Base-by-base conservation (phyloP, 2,888 invertebrate species). In the Eueremaeus valkanovi region DNA sequence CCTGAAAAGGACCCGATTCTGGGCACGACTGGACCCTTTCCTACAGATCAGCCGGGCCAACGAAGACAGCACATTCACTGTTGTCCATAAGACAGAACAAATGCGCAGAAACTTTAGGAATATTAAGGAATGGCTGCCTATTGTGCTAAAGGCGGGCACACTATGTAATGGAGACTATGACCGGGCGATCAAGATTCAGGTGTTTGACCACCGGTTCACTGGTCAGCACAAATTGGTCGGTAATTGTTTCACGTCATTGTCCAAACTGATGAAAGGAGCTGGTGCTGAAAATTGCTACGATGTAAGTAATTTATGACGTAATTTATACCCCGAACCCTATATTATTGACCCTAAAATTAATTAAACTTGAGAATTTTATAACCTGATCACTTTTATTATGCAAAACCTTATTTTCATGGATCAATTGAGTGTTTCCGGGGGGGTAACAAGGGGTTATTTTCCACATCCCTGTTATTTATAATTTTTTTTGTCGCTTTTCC, bases 51-150 rank as follows among this genome's bases (percentile, higher is more conserved):
- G 16, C 16, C 33, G 85, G 76, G 81, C 81, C 29, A 85, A 85
- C 81, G 85, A 84, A 77, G 85, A 85, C 79, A 82, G 77, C 18
- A 83, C 85, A 24, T 85, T 83, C 78, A 83, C 85, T 75, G 82
- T 86, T 6, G 86, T 86, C 0, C 85, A 86, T 80, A 85, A 86
- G 79, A 87, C 86, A 58, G 87, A 88, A 80, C 84, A 84, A n/a
- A 82, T 85, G 72, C 85, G 84, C 80, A 85, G 84, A 77, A 86
- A 85, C 8, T 80, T 85, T 51, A 85, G 87, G 80, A 87, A 88
- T n/a, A 84, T 82, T 6, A 33, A 33, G n/a, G 16, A 36, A 21
- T 88, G 88, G 87, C 82, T 82, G 76, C 81, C 84, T 11, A 84
- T 87, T 76, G 82, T 82, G 3, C 78, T 87, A 18, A 82, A 84